Evolutionary conservation across 2,113 vertebrate species (phyloP).

Genomic region (Onychostoma macrolepis): DNA sequence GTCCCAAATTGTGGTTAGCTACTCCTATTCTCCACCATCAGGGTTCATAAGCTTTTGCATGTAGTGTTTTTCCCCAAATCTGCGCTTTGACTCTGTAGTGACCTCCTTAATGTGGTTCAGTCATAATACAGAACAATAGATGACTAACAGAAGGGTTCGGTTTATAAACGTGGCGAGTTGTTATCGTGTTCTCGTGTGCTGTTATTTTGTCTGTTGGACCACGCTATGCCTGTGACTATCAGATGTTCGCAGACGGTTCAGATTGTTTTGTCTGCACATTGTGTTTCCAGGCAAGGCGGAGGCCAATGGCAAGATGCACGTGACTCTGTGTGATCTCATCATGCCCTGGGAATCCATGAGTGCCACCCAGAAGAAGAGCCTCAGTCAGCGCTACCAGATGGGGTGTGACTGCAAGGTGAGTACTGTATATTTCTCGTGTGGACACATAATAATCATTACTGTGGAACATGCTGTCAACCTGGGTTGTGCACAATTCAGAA

Average conservation of each 20-base stretch:
- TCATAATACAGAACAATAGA: slow-evolving; percentile 6
- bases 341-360: slow-evolving; percentile 94
- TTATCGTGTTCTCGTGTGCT: not conserved
- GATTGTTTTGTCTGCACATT: slow-evolving; percentile 44
- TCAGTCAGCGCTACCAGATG: slow-evolving; percentile 98
- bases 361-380: slow-evolving; percentile 95
- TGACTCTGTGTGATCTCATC: slow-evolving; percentile 96
- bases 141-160: slow-evolving; percentile 1
- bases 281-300: slow-evolving; percentile 86
- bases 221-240: not conserved
- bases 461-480: not conserved
- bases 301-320: slow-evolving; percentile 86
- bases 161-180: not conserved
- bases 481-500: not conserved
- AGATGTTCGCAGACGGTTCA: slow-evolving; percentile 7
- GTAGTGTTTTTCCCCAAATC: not conserved
- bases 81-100: not conserved
- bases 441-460: slow-evolving; percentile 14
- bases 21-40: not conserved
- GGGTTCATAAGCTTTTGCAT: not conserved
- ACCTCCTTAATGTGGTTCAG: not conserved
- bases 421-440: not conserved
- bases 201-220: slow-evolving; percentile 39
- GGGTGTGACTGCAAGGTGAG: slow-evolving; percentile 98
- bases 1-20: not conserved